Conservation (phyloP, 1,140 invertebrate genomes). For the Nymphalis io region DNA sequence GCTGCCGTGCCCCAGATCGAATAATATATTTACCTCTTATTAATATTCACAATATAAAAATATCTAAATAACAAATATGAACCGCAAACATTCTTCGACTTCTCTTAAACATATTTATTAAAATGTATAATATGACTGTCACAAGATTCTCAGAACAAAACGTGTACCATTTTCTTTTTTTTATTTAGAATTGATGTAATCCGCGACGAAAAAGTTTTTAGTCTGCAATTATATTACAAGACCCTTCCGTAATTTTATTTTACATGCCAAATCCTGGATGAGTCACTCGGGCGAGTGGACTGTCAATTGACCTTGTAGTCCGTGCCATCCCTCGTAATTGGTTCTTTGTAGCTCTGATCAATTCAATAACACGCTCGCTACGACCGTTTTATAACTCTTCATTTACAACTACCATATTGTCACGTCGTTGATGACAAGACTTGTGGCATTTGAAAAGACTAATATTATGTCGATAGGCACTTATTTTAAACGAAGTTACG, state of each 20-base stretch:
- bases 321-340: slow-evolving; percentile 63
- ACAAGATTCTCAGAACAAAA: too few species aligned
- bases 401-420: slow-evolving; percentile 38
- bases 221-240: slow-evolving; percentile 25
- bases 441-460: slow-evolving; percentile 4
- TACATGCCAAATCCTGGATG: slow-evolving; percentile 41
- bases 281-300: slow-evolving; percentile 39
- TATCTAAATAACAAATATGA: too few species aligned
- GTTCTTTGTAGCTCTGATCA: slow-evolving; percentile 64
- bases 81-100: too few species aligned
- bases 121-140: too few species aligned
- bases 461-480: neutral
- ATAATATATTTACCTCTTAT: too few species aligned
- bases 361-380: slow-evolving; percentile 54
- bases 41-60: too few species aligned
- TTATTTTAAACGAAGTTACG: neutral
- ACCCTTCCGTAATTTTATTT: slow-evolving; percentile 38
- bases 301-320: slow-evolving; percentile 64
- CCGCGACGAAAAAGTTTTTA: slow-evolving; percentile 3
- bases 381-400: slow-evolving; percentile 53
- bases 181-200: neutral
- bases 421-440: slow-evolving; percentile 16
- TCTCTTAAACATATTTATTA: too few species aligned
- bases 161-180: neutral
- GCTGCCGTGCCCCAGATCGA: too few species aligned